Percentiles rank a stretch among this genome's conserved stretches.
Evolutionary conservation across 1,140 invertebrate species (phyloP).

Genomic region (Meteorus sp.): DNA sequence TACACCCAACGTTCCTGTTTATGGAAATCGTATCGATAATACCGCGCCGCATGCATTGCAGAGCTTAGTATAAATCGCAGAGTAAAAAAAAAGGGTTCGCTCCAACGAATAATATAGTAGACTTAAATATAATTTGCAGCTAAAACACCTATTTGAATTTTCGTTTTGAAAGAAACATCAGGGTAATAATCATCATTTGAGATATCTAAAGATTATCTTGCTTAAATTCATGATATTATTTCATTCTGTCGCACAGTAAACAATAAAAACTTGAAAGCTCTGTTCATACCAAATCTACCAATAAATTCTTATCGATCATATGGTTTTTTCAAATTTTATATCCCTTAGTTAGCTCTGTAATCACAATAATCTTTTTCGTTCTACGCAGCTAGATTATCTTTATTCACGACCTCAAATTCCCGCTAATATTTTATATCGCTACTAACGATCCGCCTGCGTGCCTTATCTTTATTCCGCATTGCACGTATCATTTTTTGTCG

Average conservation of each 20-base stretch:
- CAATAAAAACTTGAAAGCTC: no score
- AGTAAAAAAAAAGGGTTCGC: background rate
- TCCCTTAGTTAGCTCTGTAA: no score
- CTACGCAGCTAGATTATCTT: constrained; percentile 11
- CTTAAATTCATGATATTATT: no score
- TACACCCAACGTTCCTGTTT: constrained; percentile 21
- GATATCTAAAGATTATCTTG: no score
- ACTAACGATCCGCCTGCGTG: constrained; percentile 1
- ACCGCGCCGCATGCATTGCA: constrained; percentile 19
- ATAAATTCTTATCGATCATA: no score
- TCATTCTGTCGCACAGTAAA: no score
- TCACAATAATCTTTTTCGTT: constrained; percentile 16
- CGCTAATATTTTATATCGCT: background rate
- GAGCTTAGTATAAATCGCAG: constrained; percentile 21
- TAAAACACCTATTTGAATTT: background rate
- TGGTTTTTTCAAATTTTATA: no score
- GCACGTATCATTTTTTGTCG: background rate
- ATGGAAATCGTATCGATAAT: constrained; percentile 26
- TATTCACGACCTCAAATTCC: background rate
- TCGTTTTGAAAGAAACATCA: no score
- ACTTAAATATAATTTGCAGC: background rate
- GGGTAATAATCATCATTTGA: no score
- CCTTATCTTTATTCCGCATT: background rate
- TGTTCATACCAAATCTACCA: no score
- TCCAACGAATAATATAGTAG: background rate